These are phyloP conservation scores for Omphaloscelis lunosa DNA, from an alignment of 2,888 invertebrate species.

Conservation along the genomic window DNA sequence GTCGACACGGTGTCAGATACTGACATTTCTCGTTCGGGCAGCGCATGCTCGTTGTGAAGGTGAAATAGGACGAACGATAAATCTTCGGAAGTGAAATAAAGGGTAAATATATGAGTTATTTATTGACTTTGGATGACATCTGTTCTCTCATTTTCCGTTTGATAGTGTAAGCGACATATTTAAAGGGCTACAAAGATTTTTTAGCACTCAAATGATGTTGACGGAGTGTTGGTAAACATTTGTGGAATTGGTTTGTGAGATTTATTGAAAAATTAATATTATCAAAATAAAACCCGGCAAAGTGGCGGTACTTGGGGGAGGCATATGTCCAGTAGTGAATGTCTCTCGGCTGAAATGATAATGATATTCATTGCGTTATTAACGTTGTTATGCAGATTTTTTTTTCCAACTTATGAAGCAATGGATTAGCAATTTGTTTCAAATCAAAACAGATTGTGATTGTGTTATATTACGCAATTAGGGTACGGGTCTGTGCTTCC, in stretches of 20 bases:
- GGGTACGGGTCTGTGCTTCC: no score
- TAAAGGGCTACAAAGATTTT: no score
- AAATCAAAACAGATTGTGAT: no score
- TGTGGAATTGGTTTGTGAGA: background rate
- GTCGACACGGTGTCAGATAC: constrained; percentile 70
- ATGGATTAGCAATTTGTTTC: no score
- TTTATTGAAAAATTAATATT: background rate
- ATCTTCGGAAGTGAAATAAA: constrained; percentile 77
- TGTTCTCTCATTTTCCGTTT: constrained; percentile 11
- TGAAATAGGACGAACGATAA: constrained; percentile 79
- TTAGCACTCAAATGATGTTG: background rate
- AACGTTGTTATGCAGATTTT: no score
- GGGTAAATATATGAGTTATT: constrained; percentile 66
- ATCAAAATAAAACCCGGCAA: no score
- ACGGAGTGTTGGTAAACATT: background rate
- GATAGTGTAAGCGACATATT: background rate
- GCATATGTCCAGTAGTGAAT: no score
- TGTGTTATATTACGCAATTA: no score
- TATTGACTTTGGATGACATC: constrained; percentile 61
- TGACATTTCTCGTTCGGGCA: constrained; percentile 62
- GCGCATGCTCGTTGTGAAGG: constrained; percentile 75
- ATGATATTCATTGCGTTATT: no score
- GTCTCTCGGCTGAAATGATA: no score
- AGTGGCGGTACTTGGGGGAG: no score
- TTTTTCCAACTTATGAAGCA: no score